A percentile compares a stretch with the other conserved stretches of the same genome.
phyloP scores from a whole-genome alignment of 2,113 vertebrate genomes.

The Galbula dea region DNA sequence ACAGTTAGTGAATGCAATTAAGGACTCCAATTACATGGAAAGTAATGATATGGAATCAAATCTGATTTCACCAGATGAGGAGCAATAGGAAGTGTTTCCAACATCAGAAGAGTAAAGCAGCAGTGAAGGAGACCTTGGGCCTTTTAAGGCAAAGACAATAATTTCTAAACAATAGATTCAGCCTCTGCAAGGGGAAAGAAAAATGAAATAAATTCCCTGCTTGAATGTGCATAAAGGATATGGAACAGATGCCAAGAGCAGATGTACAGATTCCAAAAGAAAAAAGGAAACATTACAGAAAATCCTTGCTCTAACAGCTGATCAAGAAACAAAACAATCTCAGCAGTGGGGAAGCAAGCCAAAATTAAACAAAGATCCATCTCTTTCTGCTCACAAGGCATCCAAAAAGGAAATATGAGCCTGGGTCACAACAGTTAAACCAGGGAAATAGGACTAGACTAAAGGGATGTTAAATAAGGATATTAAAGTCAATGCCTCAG shows the following conservation, averaged over 20 bases:
- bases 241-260: conserved; percentile 50
- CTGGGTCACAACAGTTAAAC: not conserved
- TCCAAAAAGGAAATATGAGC: not conserved
- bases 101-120: not conserved
- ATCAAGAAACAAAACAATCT: conserved; percentile 50
- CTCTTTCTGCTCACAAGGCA: not conserved
- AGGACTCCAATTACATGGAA: not conserved
- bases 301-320: conserved; percentile 46
- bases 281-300: conserved; percentile 17
- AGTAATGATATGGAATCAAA: not conserved
- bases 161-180: conserved; percentile 47
- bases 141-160: conserved; percentile 12
- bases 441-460: not conserved
- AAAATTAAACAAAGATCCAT: conserved; percentile 38
- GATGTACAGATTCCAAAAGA: conserved; percentile 41
- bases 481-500: not conserved
- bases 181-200: not conserved
- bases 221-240: conserved; percentile 10
- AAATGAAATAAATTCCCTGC: not conserved
- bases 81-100: not conserved
- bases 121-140: not conserved
- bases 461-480: not conserved
- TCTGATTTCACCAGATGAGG: not conserved
- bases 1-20: not conserved
- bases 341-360: conserved; percentile 2